Base-by-base conservation (phyloP, 1,140 invertebrate species). In the Trachymyrmex septentrionalis region DNA sequence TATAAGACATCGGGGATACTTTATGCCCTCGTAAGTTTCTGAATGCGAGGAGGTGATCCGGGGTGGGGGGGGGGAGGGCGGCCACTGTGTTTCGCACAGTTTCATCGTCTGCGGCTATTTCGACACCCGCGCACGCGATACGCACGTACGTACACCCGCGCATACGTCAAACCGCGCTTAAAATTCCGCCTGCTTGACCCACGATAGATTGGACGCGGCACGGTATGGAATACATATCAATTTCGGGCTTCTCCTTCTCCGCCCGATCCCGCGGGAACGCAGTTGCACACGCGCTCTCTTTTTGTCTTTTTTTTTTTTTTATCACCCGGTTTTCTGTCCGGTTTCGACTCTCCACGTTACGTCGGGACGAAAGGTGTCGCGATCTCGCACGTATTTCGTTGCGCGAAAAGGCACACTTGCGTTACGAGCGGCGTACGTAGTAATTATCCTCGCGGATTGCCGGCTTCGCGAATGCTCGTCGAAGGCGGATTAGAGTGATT, bases 141-240 rank as follows among this genome's bases (percentile, higher is more conserved):
- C 38, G 44, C 48, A 38, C 63, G 27, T 24, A 75, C 73, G 19
- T 64, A 44, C 59, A 78, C n/a, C n/a, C 48, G 73, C 53, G 57
- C 30, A 57, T 57, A 77, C 82, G 59, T 85, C 71, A 80, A 85
- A 76, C 90, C 92, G 91, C 93, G 93, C 92, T 95, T 95, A 94
- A 95, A 95, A 95, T 95, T 95, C 95, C 92, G 94, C 91, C 91
- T 93, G 94, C 94, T 95, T 95, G 95, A 95, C 95, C 95, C 93
- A 89, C 94, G 94, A 95, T 95, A 95, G 95, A 95, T 95, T 95
- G 94, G 94, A 94, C 92, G 91, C 91, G 91, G 93, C 93, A 71
- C 81, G 87, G 86, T 89, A 88, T 90, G 94, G 93, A 95, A 95
- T 95, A 95, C 95, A 95, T 95, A 95, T 95, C 94, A 95, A 95